These are phyloP conservation scores for Muscicapa comitata DNA, from an alignment of 2,797 vertebrate genomes.

Conservation along the genomic window DNA sequence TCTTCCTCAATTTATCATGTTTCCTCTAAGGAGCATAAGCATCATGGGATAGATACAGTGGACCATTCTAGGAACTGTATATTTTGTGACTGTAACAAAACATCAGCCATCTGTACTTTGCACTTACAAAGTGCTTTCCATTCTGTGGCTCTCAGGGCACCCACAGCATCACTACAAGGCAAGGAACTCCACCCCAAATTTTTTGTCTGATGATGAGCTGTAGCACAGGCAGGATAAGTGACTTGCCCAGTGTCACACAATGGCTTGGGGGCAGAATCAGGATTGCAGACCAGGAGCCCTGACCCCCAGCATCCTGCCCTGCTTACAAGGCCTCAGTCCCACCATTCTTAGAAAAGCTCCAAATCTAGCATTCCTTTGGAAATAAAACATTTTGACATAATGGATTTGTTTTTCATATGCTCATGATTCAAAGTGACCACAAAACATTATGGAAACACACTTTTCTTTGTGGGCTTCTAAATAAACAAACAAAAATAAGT, in stretches of 20 bases:
- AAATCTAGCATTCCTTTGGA: not conserved
- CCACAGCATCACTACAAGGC: not conserved
- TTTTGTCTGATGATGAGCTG: not conserved
- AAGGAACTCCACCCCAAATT: not conserved
- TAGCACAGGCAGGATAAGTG: not conserved
- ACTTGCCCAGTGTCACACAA: not conserved
- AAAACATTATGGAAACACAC: rapidly evolving
- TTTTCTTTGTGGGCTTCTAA: not conserved
- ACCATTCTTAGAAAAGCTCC: not conserved
- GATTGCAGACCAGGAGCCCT: not conserved
- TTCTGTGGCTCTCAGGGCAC: not conserved
- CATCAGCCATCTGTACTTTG: not conserved
- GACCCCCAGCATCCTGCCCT: not conserved
- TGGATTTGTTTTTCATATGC: not conserved
- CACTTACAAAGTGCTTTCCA: not conserved
- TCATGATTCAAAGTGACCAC: not conserved
- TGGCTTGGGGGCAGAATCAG: not conserved
- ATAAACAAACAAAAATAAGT: not conserved
- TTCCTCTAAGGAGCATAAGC: not conserved
- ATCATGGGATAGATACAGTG: not conserved
- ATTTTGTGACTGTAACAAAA: not conserved
- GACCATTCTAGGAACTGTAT: not conserved
- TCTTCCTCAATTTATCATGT: not conserved
- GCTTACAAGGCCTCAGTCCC: not conserved
- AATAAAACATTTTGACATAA: not conserved